Evolutionary conservation across 1,140 invertebrate species (phyloP), one percentile per base, ranked within the genome.

Genomic region (Zaprionus ghesquierei): DNA sequence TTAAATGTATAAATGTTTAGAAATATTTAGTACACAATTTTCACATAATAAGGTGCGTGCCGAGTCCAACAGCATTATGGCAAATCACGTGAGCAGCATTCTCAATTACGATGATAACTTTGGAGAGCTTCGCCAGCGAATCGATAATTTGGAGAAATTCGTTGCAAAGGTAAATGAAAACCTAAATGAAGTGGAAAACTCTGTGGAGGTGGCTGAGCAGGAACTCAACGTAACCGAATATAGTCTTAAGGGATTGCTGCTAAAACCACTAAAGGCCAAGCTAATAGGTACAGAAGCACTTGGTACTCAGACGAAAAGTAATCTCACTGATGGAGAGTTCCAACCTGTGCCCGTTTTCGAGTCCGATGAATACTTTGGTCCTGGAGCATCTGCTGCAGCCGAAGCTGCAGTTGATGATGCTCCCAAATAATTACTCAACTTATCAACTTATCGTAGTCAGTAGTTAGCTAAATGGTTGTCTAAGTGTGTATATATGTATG

Each of bases 191-290:
- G 77, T 92, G 4, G 91, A 92, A 29, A 69, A 59, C 31, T 76
- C 87, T 1, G 73, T 92, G 12, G 84, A 91, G 25, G 73, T 91
- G 5, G 89, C 91, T 0, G 91, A 92, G 56, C 75, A 77, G 49
- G 91, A 92, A 49, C 77, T 92, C 0, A 79, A 81, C 61, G 84
- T 92, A 0, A 90, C 91, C 27, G 91, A 92, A 27, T 90, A 91
- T 49, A 92, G 91, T 35, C 58, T 92, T 2, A 91, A 80, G 49
- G 91, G 91, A 5, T 54, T 92, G 3, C 54, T 92, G 0, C 25
- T 91, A 1, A 92, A 92, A 41, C 91, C 91, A 0, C 50, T 92
- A 0, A 80, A 77, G 41, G 77, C 89, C 5, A 84, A 86, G 49
- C 51, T 81, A 8, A 35, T 49, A 10, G 51, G 70, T 22, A 12